phyloP scores from a whole-genome alignment of 2,113 vertebrate species.

The Lepus europaeus region DNA sequence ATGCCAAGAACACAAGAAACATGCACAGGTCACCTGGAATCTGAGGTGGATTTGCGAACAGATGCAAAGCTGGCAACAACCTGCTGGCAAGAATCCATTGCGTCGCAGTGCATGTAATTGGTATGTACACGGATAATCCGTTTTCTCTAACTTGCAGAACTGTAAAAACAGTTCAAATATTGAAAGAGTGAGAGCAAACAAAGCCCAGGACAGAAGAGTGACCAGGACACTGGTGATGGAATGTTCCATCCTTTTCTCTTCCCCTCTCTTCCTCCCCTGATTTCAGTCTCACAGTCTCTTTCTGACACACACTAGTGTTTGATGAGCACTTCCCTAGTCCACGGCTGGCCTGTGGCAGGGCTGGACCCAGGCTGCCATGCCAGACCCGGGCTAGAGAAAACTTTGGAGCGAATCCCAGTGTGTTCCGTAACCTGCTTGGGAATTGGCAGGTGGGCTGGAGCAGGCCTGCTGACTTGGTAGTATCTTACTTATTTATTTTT shows the following conservation, averaged over 20 bases:
- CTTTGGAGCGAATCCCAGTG: neutral
- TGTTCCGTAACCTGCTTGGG: neutral
- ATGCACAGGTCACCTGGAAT: neutral
- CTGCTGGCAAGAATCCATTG: neutral
- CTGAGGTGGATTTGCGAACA: slow-evolving; percentile 48
- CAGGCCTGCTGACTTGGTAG: neutral
- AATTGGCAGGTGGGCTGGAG: neutral
- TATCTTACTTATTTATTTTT: too few relatives aligned
- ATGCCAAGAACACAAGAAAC: neutral
- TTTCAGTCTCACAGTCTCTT: neutral
- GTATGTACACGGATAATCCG: neutral
- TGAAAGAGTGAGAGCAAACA: neutral
- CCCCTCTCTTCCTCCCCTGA: neutral
- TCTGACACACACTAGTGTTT: neutral
- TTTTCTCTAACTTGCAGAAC: neutral
- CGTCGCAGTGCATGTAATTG: neutral
- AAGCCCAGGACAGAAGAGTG: neutral
- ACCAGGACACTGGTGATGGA: too few relatives aligned
- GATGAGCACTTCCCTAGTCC: neutral
- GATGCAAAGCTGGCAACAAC: slow-evolving; percentile 7
- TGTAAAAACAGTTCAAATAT: slow-evolving; percentile 29
- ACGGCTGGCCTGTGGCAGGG: neutral
- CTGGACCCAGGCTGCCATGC: neutral
- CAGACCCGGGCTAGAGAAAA: neutral
- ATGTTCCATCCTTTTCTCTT: neutral